These are phyloP conservation scores for Galemys pyrenaicus DNA, from an alignment of 2,113 vertebrate species.

Conservation along the genomic window DNA sequence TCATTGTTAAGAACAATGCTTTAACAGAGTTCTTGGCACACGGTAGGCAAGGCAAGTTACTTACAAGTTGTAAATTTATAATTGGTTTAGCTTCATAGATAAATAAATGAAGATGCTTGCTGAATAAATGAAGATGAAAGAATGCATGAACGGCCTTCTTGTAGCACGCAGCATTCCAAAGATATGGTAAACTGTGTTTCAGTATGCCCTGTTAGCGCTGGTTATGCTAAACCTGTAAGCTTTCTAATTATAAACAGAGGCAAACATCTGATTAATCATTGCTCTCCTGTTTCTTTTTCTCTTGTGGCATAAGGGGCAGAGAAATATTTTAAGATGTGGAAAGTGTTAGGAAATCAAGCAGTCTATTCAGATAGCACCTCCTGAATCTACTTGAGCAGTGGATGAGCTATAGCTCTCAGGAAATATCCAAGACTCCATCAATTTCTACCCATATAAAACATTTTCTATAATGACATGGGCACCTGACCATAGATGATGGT, in stretches of 20 bases:
- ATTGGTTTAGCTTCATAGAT: no score
- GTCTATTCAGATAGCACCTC: background rate
- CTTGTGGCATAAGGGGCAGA: background rate
- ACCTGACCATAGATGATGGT: background rate
- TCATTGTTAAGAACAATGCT: background rate
- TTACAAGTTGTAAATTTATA: no score
- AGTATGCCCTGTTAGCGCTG: background rate
- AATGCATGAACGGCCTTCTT: background rate
- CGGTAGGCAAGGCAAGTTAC: background rate
- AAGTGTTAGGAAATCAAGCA: background rate
- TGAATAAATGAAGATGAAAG: background rate
- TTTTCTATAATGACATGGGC: background rate
- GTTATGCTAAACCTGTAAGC: background rate
- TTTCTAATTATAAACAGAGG: background rate
- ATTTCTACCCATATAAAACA: background rate
- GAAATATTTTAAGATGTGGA: background rate
- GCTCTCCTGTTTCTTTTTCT: background rate
- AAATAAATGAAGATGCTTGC: background rate
- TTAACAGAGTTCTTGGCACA: background rate
- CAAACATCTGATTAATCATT: background rate
- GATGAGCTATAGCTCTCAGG: background rate
- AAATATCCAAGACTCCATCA: background rate
- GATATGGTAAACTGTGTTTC: background rate
- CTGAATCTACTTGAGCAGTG: background rate
- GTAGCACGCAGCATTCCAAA: background rate